Evolutionary conservation across 2,888 invertebrate genomes (phyloP).

Genomic region (Listrodromus nycthemerus): DNA sequence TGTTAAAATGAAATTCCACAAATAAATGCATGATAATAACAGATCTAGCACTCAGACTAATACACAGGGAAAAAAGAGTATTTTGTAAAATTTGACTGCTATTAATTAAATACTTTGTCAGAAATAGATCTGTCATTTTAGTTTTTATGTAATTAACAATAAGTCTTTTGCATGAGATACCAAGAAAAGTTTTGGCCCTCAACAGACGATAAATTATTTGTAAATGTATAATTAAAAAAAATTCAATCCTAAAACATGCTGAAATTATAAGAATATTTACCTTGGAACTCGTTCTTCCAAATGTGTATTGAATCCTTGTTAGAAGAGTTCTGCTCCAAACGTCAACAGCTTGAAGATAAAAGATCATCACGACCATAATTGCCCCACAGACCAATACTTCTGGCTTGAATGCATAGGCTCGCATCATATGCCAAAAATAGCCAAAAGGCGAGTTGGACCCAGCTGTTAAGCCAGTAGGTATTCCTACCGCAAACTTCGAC

Average conservation of each 20-base stretch:
- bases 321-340: conserved; percentile 92
- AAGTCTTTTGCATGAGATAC: no score
- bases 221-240: neutral
- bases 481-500: conserved; percentile 92
- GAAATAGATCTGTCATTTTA: no score
- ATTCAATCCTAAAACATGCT: neutral
- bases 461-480: conserved; percentile 84
- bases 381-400: conserved; percentile 91
- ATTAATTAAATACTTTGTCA: no score
- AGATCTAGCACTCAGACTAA: no score
- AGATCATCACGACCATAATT: conserved; percentile 89
- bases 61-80: no score
- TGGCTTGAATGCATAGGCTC: conserved; percentile 92
- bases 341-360: conserved; percentile 94
- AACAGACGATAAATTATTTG: neutral
- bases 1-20: neutral
- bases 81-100: no score
- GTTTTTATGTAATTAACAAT: no score
- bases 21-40: no score
- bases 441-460: conserved; percentile 89
- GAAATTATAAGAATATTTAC: conserved; percentile 68
- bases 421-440: conserved; percentile 92
- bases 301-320: conserved; percentile 89
- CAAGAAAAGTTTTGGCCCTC: neutral
- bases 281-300: conserved; percentile 87